Base-by-base conservation (phyloP, 2,797 vertebrate genomes). In the Sardinella longiceps region DNA sequence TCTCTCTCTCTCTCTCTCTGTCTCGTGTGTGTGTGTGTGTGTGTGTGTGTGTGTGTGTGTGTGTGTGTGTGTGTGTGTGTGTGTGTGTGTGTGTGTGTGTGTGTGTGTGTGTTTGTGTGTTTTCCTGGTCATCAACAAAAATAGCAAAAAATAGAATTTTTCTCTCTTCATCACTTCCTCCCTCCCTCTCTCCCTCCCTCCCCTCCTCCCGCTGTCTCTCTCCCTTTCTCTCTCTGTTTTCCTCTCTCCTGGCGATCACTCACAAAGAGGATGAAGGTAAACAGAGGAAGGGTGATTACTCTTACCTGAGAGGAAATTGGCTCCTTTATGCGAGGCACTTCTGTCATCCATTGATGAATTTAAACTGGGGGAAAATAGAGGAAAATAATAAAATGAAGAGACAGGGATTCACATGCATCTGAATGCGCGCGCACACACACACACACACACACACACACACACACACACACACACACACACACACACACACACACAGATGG, bases 81-180 rank as follows among this genome's bases (percentile, higher is more conserved):
- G 12, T 48, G 12, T 48, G 2, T 25, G 6, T 23, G 5, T 5
- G 2, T 23, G 0, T n/a, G 20, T 56, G 5, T 56, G 12, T 46
- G 20, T 51, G 50, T 51, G 9, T 56, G 10, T 51, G 14, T 18
- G 50, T 53, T 14, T 18, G 50, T 53, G 56, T 60, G n/a, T 56
- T 39, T 77, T 50, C 58, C 39, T 51, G 81, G 82, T 81, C 85
- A 85, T 89, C 86, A 89, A 85, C 87, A 88, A 88, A 87, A 89
- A 88, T 87, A 85, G 80, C 86, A 25, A 60, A 60, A 56, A 60
- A 60, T 25, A 60, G n/a, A 60, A 25, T 1, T 11, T 25, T 45
- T 66, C 28, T 63, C n/a, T 30, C 11, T 66, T 3, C 14, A 15
- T 66, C 28, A 12, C 1, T 30, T 25, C 11, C 60, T 30, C 11